phyloP scores from a whole-genome alignment of 2,797 vertebrate genomes.

The Nannoperca australis region DNA sequence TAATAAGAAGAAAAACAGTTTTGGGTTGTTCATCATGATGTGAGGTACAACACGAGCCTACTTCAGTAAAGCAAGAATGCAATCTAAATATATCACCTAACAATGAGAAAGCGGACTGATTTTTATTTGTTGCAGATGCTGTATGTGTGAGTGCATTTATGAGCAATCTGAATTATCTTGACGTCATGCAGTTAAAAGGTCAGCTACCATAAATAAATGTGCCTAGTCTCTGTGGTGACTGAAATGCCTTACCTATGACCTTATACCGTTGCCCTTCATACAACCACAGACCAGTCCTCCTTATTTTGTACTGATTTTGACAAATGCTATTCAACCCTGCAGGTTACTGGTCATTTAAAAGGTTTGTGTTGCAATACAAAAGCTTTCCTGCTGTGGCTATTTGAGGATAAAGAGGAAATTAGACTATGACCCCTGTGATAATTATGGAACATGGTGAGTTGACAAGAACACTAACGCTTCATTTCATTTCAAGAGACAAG shows the following conservation, averaged over 20 bases:
- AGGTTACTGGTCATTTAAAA: constrained; percentile 39
- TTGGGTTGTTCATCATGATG: constrained; percentile 20
- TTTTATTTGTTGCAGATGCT: constrained; percentile 37
- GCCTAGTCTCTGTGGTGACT: constrained; percentile 45
- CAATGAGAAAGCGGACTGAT: constrained; percentile 23
- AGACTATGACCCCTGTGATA: constrained; percentile 54
- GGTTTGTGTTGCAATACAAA: constrained; percentile 33
- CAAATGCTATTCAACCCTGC: constrained; percentile 36
- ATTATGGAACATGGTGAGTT: constrained; percentile 54
- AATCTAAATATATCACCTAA: constrained; percentile 34
- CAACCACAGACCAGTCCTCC: constrained; percentile 18
- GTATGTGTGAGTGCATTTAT: constrained; percentile 38
- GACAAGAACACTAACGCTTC: constrained; percentile 46
- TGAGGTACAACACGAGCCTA: constrained; percentile 10
- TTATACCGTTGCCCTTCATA: constrained; percentile 44
- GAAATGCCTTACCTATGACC: constrained; percentile 53
- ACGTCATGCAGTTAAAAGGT: constrained; percentile 62
- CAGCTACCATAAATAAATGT: constrained; percentile 57
- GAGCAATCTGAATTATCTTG: constrained; percentile 44
- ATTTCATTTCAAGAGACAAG: constrained; percentile 38
- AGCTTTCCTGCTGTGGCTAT: constrained; percentile 44
- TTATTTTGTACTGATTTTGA: constrained; percentile 43
- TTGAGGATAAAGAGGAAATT: constrained; percentile 54
- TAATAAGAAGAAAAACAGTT: constrained; percentile 11
- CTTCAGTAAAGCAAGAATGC: constrained; percentile 34